A percentile compares a stretch with the other conserved stretches of the same genome.
phyloP scores from a whole-genome alignment of 2,888 invertebrate genomes.

The Mayetiola destructor region DNA sequence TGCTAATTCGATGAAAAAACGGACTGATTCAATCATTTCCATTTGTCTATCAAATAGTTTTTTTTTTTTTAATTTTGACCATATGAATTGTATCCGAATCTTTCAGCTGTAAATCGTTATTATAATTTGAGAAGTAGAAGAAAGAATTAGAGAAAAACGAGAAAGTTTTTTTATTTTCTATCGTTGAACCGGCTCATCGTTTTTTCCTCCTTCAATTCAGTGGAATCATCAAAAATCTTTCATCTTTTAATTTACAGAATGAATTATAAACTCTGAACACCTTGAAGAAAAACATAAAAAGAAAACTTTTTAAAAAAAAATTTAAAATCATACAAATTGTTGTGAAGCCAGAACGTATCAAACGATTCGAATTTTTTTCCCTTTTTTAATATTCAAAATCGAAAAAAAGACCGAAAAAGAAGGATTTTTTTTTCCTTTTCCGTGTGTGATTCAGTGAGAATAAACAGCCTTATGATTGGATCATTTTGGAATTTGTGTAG shows the following conservation, averaged over 20 bases:
- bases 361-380: neutral
- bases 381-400: neutral
- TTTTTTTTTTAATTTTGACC: neutral
- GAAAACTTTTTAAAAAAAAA: neutral
- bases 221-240: neutral
- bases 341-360: neutral
- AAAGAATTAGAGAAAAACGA: neutral
- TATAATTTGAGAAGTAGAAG: neutral
- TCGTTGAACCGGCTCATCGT: slow-evolving; percentile 7
- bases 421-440: neutral
- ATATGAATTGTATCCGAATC: neutral
- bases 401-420: neutral
- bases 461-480: slow-evolving; percentile 67
- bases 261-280: neutral
- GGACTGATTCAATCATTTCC: too few species aligned
- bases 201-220: neutral
- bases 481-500: slow-evolving; percentile 95
- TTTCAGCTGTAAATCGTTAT: neutral
- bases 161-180: neutral
- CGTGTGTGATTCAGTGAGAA: slow-evolving; percentile 11
- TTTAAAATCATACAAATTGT: neutral
- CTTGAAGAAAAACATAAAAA: neutral
- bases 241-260: neutral
- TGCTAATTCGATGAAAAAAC: too few species aligned
- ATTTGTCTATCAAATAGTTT: neutral